Base-by-base conservation (phyloP, 2,113 vertebrate species). In the Xyliphius kryptos region DNA sequence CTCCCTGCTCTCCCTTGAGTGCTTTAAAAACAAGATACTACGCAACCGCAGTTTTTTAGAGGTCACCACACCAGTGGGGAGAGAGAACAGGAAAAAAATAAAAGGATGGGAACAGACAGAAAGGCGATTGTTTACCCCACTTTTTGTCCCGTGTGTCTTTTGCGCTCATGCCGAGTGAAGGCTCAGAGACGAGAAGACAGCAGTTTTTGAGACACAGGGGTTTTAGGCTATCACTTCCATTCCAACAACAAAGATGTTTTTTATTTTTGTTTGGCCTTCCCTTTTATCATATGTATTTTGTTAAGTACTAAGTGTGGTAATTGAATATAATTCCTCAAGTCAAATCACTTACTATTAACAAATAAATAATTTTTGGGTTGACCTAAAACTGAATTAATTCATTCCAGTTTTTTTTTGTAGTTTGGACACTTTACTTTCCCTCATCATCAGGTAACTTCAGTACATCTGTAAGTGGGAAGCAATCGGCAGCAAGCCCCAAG, bases 1-100 rank as follows among this genome's bases (percentile, higher is more conserved):
- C 86, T 86, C 83, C 86, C 81, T 85, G 71, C 2, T 60, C 76
- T 86, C 84, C 83, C 82, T 15, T 4, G 75, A 84, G 84, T 81
- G 77, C 82, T 76, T 76, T 88, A 86, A 89, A 91, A 92, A 92
- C 89, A 86, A 85, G 86, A 90, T 89, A 83, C 82, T 88, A 87
- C 76, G 69, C 87, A n/a, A n/a, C n/a, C n/a, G n/a, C n/a, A 83
- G 83, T 88, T 88, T 83, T 84, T 85, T 80, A 79, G 81, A 91
- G 89, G 90, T 89, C 89, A 88, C 76, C 77, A 66, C 52, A 62
- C 46, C 61, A 67, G 48, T 61, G 65, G 67, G 73, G 48, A 61
- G 57, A 67, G 15, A 43, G 19, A 21, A 46, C 54, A 38, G 47
- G 44, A 57, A 50, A 63, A 32, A 52, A 41, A 51, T 43, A 52